These are phyloP conservation scores for Sphaerophoria rueppellii DNA, from an alignment of 2,888 invertebrate genomes.

Conservation along the genomic window DNA sequence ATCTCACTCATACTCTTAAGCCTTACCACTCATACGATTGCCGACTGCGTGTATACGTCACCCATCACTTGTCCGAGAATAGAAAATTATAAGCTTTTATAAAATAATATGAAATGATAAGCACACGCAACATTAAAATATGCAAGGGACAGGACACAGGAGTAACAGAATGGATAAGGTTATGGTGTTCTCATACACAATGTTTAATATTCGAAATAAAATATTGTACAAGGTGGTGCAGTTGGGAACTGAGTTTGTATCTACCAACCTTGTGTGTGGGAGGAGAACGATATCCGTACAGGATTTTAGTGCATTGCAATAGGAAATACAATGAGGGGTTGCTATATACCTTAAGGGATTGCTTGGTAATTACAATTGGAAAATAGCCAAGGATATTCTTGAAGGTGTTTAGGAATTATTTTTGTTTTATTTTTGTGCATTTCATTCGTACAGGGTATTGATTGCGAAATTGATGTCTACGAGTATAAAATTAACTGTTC, in stretches of 20 bases:
- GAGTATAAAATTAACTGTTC: too few species aligned
- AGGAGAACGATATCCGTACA: slow-evolving; percentile 32
- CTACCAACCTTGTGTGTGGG: slow-evolving; percentile 33
- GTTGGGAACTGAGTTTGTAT: slow-evolving; percentile 7
- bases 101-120: slow-evolving; percentile 64
- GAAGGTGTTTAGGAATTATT: slow-evolving; percentile 44
- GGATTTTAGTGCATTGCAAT: slow-evolving; percentile 1
- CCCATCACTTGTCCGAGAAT: slow-evolving; percentile 67
- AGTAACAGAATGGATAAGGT: slow-evolving; percentile 19
- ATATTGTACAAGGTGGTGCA: too few species aligned
- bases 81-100: slow-evolving; percentile 66
- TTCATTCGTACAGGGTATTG: too few species aligned
- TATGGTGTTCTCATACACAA: slow-evolving; percentile 6
- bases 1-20: slow-evolving; percentile 33
- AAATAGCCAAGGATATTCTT: slow-evolving; percentile 20
- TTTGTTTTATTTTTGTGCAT: slow-evolving; percentile 2
- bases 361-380: slow-evolving; percentile 53
- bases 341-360: slow-evolving; percentile 52
- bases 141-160: slow-evolving; percentile 40
- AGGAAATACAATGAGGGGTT: slow-evolving; percentile 32
- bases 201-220: not conserved
- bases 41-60: slow-evolving; percentile 63
- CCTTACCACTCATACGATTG: not conserved
- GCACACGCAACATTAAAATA: slow-evolving; percentile 63
- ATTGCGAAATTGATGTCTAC: too few species aligned